Base-by-base conservation (phyloP, 1,140 invertebrate genomes). In the Cydia amplana region DNA sequence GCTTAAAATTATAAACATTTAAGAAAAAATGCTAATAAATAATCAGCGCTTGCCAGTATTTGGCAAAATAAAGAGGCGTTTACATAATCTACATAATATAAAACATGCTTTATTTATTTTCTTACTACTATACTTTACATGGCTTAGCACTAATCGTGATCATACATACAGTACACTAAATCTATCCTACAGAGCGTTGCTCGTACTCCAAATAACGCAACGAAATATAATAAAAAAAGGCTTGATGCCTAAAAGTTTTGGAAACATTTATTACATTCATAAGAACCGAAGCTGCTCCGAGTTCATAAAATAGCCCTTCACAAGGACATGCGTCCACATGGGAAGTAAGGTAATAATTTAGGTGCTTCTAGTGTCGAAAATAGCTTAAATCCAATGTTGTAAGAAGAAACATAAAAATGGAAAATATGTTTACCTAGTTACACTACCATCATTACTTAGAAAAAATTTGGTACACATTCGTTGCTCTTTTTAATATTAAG, bases 401-500 rank as follows among this genome's bases (percentile, higher is more conserved):
- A n/a, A 70, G 65, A 74, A 55, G 64, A 75, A 74, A 55, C 32
- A 72, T 76, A 74, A 75, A 82, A 78, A 76, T 80, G 79, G 81
- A 77, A 89, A 88, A 88, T 90, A 90, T 81, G 23, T 72, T 86
- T 92, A 92, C 64, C 84, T 90, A 91, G 83, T 82, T 89, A 91
- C 83, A 90, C 36, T 65, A 70, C 28, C 28, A 43, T 87, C 76
- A 87, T 85, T 91, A 91, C 83, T 82, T 88, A 85, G 85, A 84
- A 77, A 89, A 83, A 91, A 90, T 92, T 91, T 92, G 91, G 91
- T 92, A 91, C 88, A 90, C 85, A 89, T 92, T 92, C 91, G 91
- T 92, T 92, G 91, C 89, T 91, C 87, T 84, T 87, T 88, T 88
- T 86, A 83, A 84, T 79, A 82, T 85, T 84, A 83, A 87, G 80